Evolutionary conservation across 2,113 vertebrate species (phyloP), one percentile per base, ranked within the genome.

Genomic region (Phodopus roborovskii): DNA sequence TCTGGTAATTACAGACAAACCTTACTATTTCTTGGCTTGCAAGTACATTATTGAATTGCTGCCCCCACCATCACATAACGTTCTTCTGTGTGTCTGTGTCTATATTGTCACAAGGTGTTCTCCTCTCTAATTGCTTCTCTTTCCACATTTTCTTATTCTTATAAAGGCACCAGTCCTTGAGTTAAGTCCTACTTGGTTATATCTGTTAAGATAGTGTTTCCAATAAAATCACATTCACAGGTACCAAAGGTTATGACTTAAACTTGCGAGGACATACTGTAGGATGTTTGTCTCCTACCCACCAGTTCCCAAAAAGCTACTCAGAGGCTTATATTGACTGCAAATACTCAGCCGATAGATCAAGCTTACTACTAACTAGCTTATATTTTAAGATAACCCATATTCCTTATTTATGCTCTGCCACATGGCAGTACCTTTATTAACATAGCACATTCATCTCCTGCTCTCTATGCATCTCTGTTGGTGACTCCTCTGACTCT

Each of bases 91-190:
- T 68, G 39, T 93, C 62, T 85, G 36, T 89, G 39, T 84, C 26
- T 70, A 8, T 85, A 30, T 81, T 70, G 64, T 79, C 53, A 79
- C 62, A 83, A 85, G 26, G 42, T 56, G 1, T 62, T 84, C 62
- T 58, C 24, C n/a, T 93, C 70, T 77, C 62, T 85, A 10, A 60
- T 42, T 36, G 33, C 60, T 9, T 11, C 48, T 88, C 22, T 95
- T n/a, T 89, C 16, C 30, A 87, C 71, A 96, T 86, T 86, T 75
- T 28, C 50, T n/a, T 93, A 48, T 68, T 91, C n/a, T 87, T 83
- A 30, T 88, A 94, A 88, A 36, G 33, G 79, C 6, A 68, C 7
- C 13, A 77, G 10, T 84, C 77, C 75, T 77, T 75, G 24, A 30
- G 91, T 79, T 81, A 93, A n/a, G 50, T 22, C 42, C 48, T 17